phyloP scores from a whole-genome alignment of 2,797 vertebrate species.

The Denticeps clupeoides region DNA sequence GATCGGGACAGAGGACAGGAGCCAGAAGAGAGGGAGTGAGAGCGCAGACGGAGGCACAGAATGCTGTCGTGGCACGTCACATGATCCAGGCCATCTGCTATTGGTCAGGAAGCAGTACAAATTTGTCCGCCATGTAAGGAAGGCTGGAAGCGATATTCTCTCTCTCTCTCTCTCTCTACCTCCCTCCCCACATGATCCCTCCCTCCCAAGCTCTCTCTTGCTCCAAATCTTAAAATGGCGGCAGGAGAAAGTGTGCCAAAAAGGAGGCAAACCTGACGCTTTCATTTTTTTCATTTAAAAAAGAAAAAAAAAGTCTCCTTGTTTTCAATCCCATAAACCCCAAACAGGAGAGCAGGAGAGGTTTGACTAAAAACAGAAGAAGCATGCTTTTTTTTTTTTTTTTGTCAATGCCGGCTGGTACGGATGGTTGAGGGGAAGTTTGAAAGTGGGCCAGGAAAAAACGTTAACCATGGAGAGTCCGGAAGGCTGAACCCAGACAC shows the following conservation, averaged over 20 bases:
- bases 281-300: constrained; percentile 16
- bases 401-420: constrained; percentile 61
- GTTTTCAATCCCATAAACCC: constrained; percentile 48
- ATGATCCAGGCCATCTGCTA: constrained; percentile 60
- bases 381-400: constrained; percentile 66
- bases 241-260: constrained; percentile 44
- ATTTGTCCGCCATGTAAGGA: constrained; percentile 83
- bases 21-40: constrained; percentile 1
- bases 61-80: constrained; percentile 78
- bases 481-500: constrained; percentile 25
- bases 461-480: constrained; percentile 79
- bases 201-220: constrained; percentile 27
- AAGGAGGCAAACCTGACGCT: constrained; percentile 45
- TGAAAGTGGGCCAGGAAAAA: constrained; percentile 78
- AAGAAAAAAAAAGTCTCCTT: constrained; percentile 21
- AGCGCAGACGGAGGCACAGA: constrained; percentile 39
- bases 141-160: constrained; percentile 63
- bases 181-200: constrained; percentile 17
- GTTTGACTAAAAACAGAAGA: constrained; percentile 82
- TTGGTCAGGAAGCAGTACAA: constrained; percentile 67
- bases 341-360: constrained; percentile 36
- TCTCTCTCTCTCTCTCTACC: constrained; percentile 33
- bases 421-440: constrained; percentile 49
- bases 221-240: constrained; percentile 74
- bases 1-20: background rate